A percentile compares a stretch with the other conserved stretches of the same genome.
Conservation (phyloP, 2,113 vertebrate species). For the Festucalex cinctus region DNA sequence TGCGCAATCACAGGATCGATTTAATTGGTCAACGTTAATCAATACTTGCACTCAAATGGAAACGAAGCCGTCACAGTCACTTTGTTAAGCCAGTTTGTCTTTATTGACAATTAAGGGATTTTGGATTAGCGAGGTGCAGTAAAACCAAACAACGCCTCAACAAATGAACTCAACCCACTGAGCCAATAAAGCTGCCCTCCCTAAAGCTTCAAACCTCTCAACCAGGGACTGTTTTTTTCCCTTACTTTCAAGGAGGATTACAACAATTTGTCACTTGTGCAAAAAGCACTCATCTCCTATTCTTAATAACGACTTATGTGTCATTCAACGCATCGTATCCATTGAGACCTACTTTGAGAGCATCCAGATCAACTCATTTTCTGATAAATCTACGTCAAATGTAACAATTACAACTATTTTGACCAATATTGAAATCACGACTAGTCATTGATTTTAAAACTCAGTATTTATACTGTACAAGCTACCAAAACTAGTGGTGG, state of each 20-base stretch:
- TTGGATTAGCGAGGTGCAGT: slow-evolving; percentile 49
- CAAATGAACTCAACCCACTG: slow-evolving; percentile 46
- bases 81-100: slow-evolving; percentile 21
- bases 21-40: slow-evolving; percentile 26
- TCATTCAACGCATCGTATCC: slow-evolving; percentile 5
- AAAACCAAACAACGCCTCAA: slow-evolving; percentile 35
- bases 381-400: not conserved
- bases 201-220: slow-evolving; percentile 23
- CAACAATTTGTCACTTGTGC: slow-evolving; percentile 33
- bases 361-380: not conserved
- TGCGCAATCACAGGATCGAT: slow-evolving; percentile 14
- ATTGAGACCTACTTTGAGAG: slow-evolving; percentile 2
- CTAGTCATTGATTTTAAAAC: no score
- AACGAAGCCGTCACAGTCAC: not conserved
- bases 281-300: slow-evolving; percentile 32
- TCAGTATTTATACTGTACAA: no score
- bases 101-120: slow-evolving; percentile 51
- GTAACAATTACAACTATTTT: no score
- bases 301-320: slow-evolving; percentile 22
- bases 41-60: slow-evolving; percentile 3
- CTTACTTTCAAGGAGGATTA: slow-evolving; percentile 40
- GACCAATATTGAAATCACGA: no score
- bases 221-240: slow-evolving; percentile 1
- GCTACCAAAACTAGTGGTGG: no score
- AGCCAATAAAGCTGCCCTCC: slow-evolving; percentile 37